Base-by-base conservation (phyloP, 2,113 vertebrate genomes). In the Hyla sarda region DNA sequence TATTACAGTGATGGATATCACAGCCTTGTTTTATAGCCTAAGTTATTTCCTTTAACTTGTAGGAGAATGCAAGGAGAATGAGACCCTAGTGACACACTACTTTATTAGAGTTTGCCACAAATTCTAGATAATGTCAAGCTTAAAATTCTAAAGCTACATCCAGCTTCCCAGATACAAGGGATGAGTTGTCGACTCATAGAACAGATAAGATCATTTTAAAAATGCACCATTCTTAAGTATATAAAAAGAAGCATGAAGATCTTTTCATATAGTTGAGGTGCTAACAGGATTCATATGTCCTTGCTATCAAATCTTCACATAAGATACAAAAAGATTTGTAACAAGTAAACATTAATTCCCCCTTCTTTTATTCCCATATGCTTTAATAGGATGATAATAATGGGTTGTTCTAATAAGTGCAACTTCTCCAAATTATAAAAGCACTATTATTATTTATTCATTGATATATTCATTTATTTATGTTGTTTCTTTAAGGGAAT, bases 51-150 rank as follows among this genome's bases (percentile, higher is more conserved):
- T 54, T 77, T 41, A 58, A 13, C 17, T 32, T 30, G 13, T 21
- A 79, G 76, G 76, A 79, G 76, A 58, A 50, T 30, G 17, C 76
- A 79, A 79, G 76, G 76, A 79, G 76, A 79, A 79, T 21, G 52
- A 79, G 48, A 21, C 76, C 76, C 76, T n/a, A 16, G 52, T 79
- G 76, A 41, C 76, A 79, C 52, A 79, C 52, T 60, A 58, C 76
- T 79, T 79, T 19, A 21, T 37, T 79, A 58, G 10, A 79, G 52
- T 52, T 79, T 58, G 13, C 32, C 76, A 41, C 76, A 79, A 60
- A 58, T 79, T 79, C 48, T 30, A n/a, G 54, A 58, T 79, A 79
- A 79, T 79, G 76, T 79, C 76, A 79, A 21, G 25, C 30, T 60
- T 54, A 34, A 79, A 58, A 60, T 58, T 11, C 30, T n/a, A 56